Conservation (phyloP, 2,888 invertebrate species). For the Pachycephus smyrnensis region DNA sequence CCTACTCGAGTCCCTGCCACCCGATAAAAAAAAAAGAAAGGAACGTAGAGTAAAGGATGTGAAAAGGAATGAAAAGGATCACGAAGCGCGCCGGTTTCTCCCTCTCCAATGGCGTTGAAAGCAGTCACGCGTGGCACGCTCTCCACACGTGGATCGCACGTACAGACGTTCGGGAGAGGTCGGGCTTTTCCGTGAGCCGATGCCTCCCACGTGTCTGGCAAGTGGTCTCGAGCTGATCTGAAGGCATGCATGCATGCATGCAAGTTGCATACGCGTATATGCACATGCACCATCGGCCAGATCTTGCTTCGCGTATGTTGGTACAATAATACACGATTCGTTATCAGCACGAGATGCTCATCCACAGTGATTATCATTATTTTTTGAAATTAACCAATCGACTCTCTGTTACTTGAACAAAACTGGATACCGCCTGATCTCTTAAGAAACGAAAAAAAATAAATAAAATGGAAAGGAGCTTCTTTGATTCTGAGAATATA, state of each 20-base stretch:
- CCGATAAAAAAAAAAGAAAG: background rate
- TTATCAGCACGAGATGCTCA: background rate
- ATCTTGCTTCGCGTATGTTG: background rate
- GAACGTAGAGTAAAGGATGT: background rate
- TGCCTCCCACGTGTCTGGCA: slow-evolving; percentile 61
- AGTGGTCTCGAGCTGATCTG: slow-evolving; percentile 35
- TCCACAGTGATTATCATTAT: background rate
- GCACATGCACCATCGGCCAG: background rate
- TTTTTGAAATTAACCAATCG: background rate
- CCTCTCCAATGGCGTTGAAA: slow-evolving; percentile 22
- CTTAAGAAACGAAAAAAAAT: background rate
- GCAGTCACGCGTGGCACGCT: slow-evolving; percentile 64
- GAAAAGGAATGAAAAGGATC: background rate
- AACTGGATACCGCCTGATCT: background rate
- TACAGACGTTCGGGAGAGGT: slow-evolving; percentile 44
- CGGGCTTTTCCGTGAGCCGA: slow-evolving; percentile 51
- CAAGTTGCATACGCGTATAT: slow-evolving; percentile 18
- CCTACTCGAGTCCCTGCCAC: background rate
- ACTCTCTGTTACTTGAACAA: background rate
- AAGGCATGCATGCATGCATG: slow-evolving; percentile 28
- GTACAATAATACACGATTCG: background rate
- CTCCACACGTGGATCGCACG: slow-evolving; percentile 61
- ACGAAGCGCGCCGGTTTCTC: slow-evolving; percentile 16
- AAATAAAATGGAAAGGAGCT: background rate
- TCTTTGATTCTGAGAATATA: background rate